Evolutionary conservation across 2,113 vertebrate genomes (phyloP), one percentile per base, ranked within the genome.

Genomic region (Camelus bactrianus): DNA sequence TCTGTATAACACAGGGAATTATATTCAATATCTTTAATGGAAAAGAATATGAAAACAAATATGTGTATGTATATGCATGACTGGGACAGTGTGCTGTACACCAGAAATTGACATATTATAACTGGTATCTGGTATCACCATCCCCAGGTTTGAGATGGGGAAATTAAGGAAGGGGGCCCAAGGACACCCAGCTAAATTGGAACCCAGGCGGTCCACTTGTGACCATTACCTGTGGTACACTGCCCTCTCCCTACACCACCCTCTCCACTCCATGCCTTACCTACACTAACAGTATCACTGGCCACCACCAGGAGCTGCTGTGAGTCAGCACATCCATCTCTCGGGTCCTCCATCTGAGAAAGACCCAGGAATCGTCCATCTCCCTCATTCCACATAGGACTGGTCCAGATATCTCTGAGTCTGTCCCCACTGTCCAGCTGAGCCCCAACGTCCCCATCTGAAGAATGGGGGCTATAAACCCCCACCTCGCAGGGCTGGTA

Each of bases 371-470:
- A 22, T 8, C 19, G 8, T 30, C 42, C 15, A 12, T 5, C 7
- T 1, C 3, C 22, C 12, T 38, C 24, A 46, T 17, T 14, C 52
- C 16, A 56, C 38, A 11, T 2, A 10, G 0, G 0, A 22, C 65
- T 35, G 48, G 52, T 73, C 26, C 56, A 81, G 65, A 28, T 11
- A 54, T 14, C 69, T 48, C 64, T 30, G n/a, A 14, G 35, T 38
- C 48, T 13, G 8, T n/a, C 46, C 42, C 56, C 52, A 35, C 26
- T 19, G 22, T 38, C 52, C 28, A 89, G 56, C 19, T 6, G 64
- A 60, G 38, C 22, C 28, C 70, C 65, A 88, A 13, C 32, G 80
- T 81, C 26, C 35, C 50, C 72, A 70, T 56, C 48, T 62, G 64
- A 35, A 80, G 83, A 86, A 64, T 6, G 17, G 17, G 75, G 75